Conservation (phyloP, 1,140 invertebrate species). For the Pogonus chalceus region DNA sequence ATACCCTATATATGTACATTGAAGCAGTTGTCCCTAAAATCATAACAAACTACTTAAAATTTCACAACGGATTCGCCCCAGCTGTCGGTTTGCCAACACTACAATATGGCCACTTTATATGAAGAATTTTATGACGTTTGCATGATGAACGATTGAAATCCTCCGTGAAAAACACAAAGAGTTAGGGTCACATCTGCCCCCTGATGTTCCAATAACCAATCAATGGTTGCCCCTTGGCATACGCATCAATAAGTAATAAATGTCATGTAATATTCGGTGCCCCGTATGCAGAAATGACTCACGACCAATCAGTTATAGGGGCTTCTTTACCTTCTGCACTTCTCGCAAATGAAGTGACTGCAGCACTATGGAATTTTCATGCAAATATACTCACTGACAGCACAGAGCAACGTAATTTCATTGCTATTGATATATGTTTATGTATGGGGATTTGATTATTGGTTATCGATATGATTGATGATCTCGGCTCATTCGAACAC, state of each 20-base stretch:
- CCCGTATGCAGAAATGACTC: slow-evolving; percentile 9
- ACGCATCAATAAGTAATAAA: slow-evolving; percentile 21
- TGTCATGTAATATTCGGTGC: slow-evolving; percentile 10
- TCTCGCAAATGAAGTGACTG: neutral
- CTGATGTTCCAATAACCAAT: slow-evolving; percentile 20
- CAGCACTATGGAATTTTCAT: neutral
- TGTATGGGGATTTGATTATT: neutral
- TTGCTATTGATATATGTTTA: neutral
- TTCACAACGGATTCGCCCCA: neutral
- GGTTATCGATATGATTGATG: neutral
- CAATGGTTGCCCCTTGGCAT: slow-evolving; percentile 16
- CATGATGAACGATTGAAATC: neutral
- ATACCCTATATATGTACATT: neutral
- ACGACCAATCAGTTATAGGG: neutral
- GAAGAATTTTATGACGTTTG: neutral
- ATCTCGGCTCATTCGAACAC: neutral
- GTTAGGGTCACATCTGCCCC: slow-evolving; percentile 14
- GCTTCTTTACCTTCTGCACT: neutral
- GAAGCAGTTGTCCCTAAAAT: neutral
- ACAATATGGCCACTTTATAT: neutral
- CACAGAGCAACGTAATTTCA: neutral
- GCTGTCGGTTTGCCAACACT: neutral
- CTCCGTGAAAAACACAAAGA: neutral
- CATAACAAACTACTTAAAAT: neutral
- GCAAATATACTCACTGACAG: neutral